phyloP scores from a whole-genome alignment of 2,888 invertebrate genomes.

The Dermolepida albohirtum region DNA sequence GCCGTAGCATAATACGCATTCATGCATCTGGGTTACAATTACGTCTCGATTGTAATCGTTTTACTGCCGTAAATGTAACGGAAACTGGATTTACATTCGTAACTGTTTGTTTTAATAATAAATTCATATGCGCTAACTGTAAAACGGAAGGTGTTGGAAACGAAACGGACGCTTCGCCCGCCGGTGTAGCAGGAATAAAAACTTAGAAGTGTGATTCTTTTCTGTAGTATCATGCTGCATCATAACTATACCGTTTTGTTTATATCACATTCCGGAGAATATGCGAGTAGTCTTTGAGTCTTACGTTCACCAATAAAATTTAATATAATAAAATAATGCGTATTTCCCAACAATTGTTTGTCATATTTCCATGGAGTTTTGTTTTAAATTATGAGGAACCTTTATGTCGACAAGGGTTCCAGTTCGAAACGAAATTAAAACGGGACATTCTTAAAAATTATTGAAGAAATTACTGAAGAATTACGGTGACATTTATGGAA shows the following conservation, averaged over 20 bases:
- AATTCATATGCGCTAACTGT: conserved; percentile 40
- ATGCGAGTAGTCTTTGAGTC: neutral
- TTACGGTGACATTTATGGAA: no score
- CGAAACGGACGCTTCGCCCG: neutral
- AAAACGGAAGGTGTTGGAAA: conserved; percentile 35
- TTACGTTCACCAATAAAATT: no score
- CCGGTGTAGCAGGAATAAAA: no score
- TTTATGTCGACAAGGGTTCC: no score
- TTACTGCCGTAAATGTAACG: conserved; percentile 38
- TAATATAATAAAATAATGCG: no score
- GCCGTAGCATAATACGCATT: neutral
- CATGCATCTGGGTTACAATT: conserved; percentile 40
- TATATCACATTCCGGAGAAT: conserved; percentile 2
- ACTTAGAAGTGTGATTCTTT: no score
- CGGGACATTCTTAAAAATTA: no score
- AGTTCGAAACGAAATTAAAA: no score
- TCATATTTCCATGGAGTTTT: no score
- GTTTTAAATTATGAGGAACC: no score
- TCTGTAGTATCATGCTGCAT: neutral
- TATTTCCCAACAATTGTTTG: no score
- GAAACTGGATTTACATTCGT: conserved; percentile 39
- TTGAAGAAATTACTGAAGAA: no score
- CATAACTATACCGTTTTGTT: conserved; percentile 11
- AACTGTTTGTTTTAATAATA: conserved; percentile 43
- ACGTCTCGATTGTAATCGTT: conserved; percentile 40